Percentiles rank a stretch among this genome's conserved stretches.
phyloP scores from a whole-genome alignment of 2,797 vertebrate species.

The Prionace glauca region DNA sequence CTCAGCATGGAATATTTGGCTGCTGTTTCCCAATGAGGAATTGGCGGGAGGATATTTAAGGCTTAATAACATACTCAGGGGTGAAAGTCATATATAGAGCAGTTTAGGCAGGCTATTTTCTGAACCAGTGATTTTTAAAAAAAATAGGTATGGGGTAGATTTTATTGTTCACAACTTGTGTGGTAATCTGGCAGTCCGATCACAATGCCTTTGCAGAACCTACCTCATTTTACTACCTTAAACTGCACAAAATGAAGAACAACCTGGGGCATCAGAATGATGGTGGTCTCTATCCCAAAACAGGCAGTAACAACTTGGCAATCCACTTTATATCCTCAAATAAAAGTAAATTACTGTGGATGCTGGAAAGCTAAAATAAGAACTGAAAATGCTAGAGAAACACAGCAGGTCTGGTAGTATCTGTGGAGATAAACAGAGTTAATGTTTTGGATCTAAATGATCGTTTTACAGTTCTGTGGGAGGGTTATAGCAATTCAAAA shows the following conservation, averaged over 20 bases:
- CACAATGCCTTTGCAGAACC: background rate
- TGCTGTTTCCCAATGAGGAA: background rate
- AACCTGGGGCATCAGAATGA: background rate
- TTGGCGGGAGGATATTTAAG: background rate
- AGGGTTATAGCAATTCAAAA: too few species aligned
- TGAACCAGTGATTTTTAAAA: background rate
- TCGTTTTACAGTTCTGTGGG: too few species aligned
- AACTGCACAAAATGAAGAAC: background rate
- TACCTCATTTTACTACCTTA: background rate
- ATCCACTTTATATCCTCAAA: too few species aligned
- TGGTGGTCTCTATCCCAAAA: background rate
- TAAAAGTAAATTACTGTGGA: too few species aligned
- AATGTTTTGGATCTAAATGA: too few species aligned
- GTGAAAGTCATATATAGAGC: background rate
- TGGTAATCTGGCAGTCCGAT: background rate
- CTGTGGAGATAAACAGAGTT: too few species aligned
- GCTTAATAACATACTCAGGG: background rate
- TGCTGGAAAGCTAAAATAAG: too few species aligned
- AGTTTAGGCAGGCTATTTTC: background rate
- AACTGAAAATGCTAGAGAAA: too few species aligned
- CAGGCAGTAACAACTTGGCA: background rate
- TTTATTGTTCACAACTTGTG: background rate
- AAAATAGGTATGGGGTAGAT: background rate
- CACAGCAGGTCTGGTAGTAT: too few species aligned
- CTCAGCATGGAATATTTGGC: background rate